Evolutionary conservation across 1,140 invertebrate species (phyloP), one percentile per base, ranked within the genome.

Genomic region (Drosophila rufa): DNA sequence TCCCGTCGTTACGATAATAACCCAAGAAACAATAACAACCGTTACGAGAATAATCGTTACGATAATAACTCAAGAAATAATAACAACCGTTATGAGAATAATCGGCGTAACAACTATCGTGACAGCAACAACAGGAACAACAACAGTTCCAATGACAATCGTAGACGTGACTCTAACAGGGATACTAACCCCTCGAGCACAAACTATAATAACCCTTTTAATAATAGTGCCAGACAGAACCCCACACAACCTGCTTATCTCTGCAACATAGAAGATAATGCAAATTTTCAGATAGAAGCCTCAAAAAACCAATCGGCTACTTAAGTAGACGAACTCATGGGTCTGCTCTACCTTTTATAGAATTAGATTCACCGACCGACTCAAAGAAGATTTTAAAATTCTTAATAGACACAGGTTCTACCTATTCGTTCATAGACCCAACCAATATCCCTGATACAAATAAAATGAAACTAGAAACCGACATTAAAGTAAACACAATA

Each of bases 401-500:
- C 17, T 30, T 60, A 4, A 47, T 68, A 15, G 66, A 68, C 8
- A 68, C 46, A 27, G 65, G 56, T 11, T 51, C 65, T 1, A 59
- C 55, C 12, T 50, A 46, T 50, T 67, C 45, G 0, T 62, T 62
- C 12, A 17, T 62, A 27, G 53, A 56, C 14, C 17, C 51, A 30
- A 30, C n/a, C 27, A 30, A 51, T 38, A 11, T 38, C 11, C 53
- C 19, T 8, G 38, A 25, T 36, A 42, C 40, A 17, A 36, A 62
- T 22, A 47, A 68, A 11, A 19, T 40, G 22, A 25, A 25, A 25
- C 22, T 25, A 25, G 22, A 25, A 25, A 25, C 22, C 22, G 22
- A 25, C 22, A 22, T 22, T 22, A 22, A 22, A 2, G 22, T 22
- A 22, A 22, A 22, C 22, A 22, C 2, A 22, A 22, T 22, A 22